Evolutionary conservation across 1,140 invertebrate genomes (phyloP).

Genomic region (Listronotus bonariensis): DNA sequence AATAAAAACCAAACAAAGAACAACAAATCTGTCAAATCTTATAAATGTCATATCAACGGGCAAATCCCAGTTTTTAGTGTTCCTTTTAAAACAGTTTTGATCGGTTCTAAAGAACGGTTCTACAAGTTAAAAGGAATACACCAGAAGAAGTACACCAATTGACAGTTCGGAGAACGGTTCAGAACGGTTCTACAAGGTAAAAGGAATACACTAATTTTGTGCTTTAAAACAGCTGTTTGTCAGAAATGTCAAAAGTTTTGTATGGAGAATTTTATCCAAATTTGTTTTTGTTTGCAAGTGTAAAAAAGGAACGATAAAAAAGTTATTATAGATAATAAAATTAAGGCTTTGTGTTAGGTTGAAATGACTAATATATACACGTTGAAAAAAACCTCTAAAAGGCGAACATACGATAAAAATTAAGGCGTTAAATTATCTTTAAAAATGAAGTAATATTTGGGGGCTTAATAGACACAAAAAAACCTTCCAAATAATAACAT

Average conservation of each 20-base stretch:
- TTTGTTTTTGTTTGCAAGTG: slow-evolving; percentile 9
- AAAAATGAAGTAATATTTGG: not conserved
- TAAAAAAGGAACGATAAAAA: not conserved
- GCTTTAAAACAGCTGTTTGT: slow-evolving; percentile 6
- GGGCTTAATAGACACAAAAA: not conserved
- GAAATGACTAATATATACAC: not conserved
- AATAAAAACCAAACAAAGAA: no score
- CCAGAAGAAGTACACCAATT: no score
- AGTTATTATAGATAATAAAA: not conserved
- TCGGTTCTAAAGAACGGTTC: no score
- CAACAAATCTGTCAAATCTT: no score
- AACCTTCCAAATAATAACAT: not conserved
- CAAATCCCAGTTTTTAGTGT: no score
- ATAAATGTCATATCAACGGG: no score
- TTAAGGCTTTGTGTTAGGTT: not conserved
- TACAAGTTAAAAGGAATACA: no score
- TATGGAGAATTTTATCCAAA: slow-evolving; percentile 5
- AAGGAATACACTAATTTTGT: no score
- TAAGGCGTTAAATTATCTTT: not conserved
- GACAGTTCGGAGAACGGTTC: no score
- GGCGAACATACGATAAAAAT: not conserved
- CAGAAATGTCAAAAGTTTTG: not conserved
- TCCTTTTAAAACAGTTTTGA: no score
- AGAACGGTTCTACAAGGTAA: no score
- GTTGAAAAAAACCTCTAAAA: not conserved